Evolutionary conservation across 2,888 invertebrate species (phyloP), one percentile per base, ranked within the genome.

Genomic region (Cyaniris semiargus): DNA sequence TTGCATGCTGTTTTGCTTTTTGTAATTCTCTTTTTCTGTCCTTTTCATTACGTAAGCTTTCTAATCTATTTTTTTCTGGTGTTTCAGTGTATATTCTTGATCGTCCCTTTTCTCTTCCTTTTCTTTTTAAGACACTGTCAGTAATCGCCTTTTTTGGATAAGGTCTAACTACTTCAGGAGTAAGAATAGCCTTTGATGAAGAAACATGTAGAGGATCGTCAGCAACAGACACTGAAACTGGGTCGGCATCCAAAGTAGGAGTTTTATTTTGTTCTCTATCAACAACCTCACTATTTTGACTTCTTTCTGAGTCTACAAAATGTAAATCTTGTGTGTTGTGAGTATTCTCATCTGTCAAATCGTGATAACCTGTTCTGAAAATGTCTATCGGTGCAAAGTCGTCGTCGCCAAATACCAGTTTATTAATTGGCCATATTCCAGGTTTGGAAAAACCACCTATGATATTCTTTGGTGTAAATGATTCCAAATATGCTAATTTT

Each of bases 391-490:
- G 34, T 34, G 34, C 78, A 76, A 81, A 82, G 76, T 81, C 81
- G 2, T 81, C 80, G n/a, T 82, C 81, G 23, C 79, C 66, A 34
- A 82, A 82, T 1, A 71, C 76, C 27, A 82, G 13, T 70, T 79
- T 66, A 78, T 82, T 82, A 70, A 81, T 76, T 23, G 82, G 81
- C 81, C 80, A 80, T 56, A 82, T 82, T 48, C 81, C 81, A n/a
- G 81, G 31, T 66, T 83, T 84, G 74, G 79, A 77, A 82, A 88
- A 89, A 7, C 82, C 84, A 82, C 83, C 84, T 75, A 79, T 85
- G 13, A 87, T 87, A 81, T 87, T 88, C 77, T 80, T 85, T 0
- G 79, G 79, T 10, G 79, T 84, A 70, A 87, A 87, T 34, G 85
- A 82, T 76, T 84, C 78, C n/a, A 84, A 83, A 79, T 83, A 86